Conservation (phyloP, 2,797 vertebrate species). For the Platyrinchus mystaceus region DNA sequence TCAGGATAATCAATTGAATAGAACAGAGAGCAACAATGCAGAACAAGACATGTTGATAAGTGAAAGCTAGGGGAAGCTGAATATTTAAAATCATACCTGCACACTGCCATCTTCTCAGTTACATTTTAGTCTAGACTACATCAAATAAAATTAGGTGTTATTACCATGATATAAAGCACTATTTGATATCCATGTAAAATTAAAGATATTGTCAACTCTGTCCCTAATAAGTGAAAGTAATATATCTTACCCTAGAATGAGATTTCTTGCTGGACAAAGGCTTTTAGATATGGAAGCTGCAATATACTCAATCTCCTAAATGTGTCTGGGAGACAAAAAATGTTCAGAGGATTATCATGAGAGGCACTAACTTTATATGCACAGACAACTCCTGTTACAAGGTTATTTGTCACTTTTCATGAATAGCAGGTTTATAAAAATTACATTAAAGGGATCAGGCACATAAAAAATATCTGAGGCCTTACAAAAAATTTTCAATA, state of each 20-base stretch:
- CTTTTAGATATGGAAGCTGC: background rate
- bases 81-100: background rate
- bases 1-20: background rate
- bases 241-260: background rate
- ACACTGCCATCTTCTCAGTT: background rate
- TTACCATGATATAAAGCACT: background rate
- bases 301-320: background rate
- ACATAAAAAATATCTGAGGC: background rate
- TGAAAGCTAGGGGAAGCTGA: background rate
- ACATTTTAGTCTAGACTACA: background rate
- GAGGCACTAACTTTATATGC: background rate
- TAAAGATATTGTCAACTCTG: background rate
- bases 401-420: background rate
- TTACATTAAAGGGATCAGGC: background rate
- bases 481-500: background rate
- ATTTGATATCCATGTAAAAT: background rate
- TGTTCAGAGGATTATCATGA: background rate
- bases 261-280: background rate
- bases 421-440: background rate
- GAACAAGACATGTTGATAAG: background rate
- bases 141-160: background rate
- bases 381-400: background rate
- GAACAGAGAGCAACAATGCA: background rate
- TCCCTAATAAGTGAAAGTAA: background rate
- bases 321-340: background rate